Evolutionary conservation across 2,888 invertebrate species (phyloP), one percentile per base, ranked within the genome.

Genomic region (Athalia rosae): DNA sequence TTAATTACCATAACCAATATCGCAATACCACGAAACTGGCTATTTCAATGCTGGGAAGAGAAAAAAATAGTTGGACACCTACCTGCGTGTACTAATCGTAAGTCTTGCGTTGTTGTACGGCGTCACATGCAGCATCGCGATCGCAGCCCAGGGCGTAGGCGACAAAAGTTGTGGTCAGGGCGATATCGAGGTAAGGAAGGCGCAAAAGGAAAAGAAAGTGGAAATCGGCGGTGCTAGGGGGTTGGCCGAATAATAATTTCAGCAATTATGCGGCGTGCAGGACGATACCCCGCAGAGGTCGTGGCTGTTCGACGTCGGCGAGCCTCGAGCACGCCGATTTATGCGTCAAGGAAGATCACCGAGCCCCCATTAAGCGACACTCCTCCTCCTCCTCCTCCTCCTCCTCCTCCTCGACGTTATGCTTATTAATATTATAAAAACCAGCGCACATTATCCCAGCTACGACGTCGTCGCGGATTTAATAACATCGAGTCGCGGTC

Each of bases 301-400:
- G 71, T n/a, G 71, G 71, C 71, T 71, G 71, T 71, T 71, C 56
- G 56, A 71, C 58, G 71, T 71, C 71, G 71, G 71, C 71, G 41
- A 56, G 71, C 41, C 41, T 7, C 71, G 41, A 56, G 71, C 41
- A n/a, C n/a, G 45, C 71, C 71, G 71, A 71, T 71, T 71, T 71
- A 71, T 71, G 71, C 71, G 71, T 71, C 71, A 71, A 58, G 71
- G 58, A 71, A 71, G 71, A 71, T 71, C 71, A 71, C 71, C 58
- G 71, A 69, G 69, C 9, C 53, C 69, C 69, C 69, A 69, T 69
- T 69, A 69, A 69, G 53, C 69, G 41, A 43, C 69, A 8, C 53
- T 53, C 28, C 9, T 8, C 71, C 41, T 45, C 58, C 9, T 71
- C 15, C 41, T 45, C 58, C 9, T 71, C 15, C n/a, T n/a, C n/a